phyloP scores from a whole-genome alignment of 2,888 invertebrate genomes.

The Euzophera pinguis region DNA sequence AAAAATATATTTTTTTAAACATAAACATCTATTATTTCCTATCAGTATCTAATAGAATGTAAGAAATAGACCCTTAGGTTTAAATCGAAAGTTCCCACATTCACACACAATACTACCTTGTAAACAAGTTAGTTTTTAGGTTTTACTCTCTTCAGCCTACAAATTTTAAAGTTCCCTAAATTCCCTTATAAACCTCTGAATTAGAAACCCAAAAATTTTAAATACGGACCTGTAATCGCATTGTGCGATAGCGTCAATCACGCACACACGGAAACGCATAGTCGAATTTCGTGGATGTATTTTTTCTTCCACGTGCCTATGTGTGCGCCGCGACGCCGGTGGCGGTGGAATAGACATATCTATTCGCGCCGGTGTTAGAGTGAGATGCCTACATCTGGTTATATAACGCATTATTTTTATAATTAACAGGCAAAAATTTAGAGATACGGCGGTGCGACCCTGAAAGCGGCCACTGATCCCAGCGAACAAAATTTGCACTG shows the following conservation, averaged over 20 bases:
- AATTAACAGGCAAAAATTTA: constrained; percentile 79
- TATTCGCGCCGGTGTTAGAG: constrained; percentile 30
- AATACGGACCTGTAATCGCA: constrained; percentile 74
- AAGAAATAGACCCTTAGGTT: no score
- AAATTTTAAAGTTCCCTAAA: no score
- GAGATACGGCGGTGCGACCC: constrained; percentile 74
- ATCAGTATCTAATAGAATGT: no score
- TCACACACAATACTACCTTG: no score
- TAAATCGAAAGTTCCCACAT: no score
- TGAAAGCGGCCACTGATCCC: constrained; percentile 73
- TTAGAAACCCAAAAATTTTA: constrained; percentile 24
- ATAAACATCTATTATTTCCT: no score
- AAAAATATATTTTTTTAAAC: no score
- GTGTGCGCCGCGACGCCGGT: constrained; percentile 62
- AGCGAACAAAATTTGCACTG: constrained; percentile 76
- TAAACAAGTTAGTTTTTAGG: no score
- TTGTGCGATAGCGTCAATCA: constrained; percentile 77
- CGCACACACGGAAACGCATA: constrained; percentile 59
- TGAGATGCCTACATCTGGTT: constrained; percentile 49
- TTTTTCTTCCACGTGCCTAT: constrained; percentile 56
- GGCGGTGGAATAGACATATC: constrained; percentile 44
- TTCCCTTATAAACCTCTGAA: not conserved
- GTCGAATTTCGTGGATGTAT: constrained; percentile 76
- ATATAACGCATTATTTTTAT: constrained; percentile 80
- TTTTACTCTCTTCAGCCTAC: no score